Evolutionary conservation across 1,140 invertebrate genomes (phyloP).

Genomic region (Pogonognathellus flavescens): DNA sequence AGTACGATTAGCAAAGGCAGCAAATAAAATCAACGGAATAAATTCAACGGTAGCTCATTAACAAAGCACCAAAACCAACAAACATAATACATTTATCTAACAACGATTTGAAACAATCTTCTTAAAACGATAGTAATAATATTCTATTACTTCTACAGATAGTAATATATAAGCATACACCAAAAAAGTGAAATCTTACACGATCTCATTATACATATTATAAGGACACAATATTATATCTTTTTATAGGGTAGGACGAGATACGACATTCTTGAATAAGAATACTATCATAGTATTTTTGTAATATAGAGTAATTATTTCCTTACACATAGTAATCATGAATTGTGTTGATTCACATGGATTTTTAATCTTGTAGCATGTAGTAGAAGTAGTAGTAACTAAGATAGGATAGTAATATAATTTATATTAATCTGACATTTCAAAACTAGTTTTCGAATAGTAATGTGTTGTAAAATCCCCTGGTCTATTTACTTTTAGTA

Average conservation of each 20-base stretch:
- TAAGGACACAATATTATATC: not conserved
- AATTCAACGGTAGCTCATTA: slow-evolving; percentile 35
- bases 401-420: too few relatives aligned
- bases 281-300: too few relatives aligned
- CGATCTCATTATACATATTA: not conserved
- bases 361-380: too few relatives aligned
- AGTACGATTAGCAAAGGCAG: not conserved
- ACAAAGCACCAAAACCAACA: slow-evolving; percentile 20
- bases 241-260: slow-evolving; percentile 16
- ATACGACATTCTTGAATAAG: not conserved
- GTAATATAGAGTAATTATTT: too few relatives aligned
- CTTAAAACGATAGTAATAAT: not conserved
- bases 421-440: too few relatives aligned
- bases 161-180: not conserved
- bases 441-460: too few relatives aligned
- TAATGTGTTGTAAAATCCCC: too few relatives aligned
- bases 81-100: slow-evolving; percentile 4
- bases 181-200: not conserved
- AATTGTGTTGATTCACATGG: too few relatives aligned
- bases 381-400: too few relatives aligned
- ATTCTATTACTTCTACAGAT: not conserved
- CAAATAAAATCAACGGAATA: slow-evolving; percentile 32
- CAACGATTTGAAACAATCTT: slow-evolving; percentile 29
- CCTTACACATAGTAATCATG: too few relatives aligned
- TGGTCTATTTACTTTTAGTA: too few relatives aligned